Percentiles rank a stretch among this genome's conserved stretches.
These are phyloP conservation scores for Neogobius melanostomus DNA, from an alignment of 2,113 vertebrate species.

Conservation along the genomic window DNA sequence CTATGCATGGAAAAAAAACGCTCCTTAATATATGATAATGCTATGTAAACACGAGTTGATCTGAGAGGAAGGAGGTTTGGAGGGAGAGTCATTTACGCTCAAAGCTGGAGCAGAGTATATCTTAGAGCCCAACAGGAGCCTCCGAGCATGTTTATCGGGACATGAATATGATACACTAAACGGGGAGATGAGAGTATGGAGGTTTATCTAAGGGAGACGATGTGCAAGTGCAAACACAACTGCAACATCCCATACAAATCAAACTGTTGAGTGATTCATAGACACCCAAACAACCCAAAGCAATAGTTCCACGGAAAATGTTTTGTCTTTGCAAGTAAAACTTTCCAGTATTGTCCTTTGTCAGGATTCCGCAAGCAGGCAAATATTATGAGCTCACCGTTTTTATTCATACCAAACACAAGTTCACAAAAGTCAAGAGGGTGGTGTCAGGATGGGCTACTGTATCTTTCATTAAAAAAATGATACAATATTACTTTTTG, in stretches of 20 bases:
- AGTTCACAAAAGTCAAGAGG: too few species aligned
- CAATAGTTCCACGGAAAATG: neutral
- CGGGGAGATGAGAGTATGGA: constrained; percentile 46
- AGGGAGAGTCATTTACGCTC: constrained; percentile 50
- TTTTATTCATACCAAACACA: too few species aligned
- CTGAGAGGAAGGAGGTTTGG: constrained; percentile 55
- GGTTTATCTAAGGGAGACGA: neutral
- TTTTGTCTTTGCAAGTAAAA: neutral
- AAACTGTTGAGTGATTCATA: constrained; percentile 18
- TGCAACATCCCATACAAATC: neutral
- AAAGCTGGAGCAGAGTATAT: constrained; percentile 57
- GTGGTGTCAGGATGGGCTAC: too few species aligned
- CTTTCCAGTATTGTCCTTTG: too few species aligned
- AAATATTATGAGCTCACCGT: too few species aligned
- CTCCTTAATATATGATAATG: constrained; percentile 76
- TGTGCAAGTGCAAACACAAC: constrained; percentile 48
- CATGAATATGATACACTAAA: constrained; percentile 64
- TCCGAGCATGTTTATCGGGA: constrained; percentile 66
- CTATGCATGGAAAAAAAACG: constrained; percentile 66
- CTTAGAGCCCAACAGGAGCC: constrained; percentile 59
- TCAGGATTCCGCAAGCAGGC: too few species aligned
- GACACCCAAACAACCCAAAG: constrained; percentile 39
- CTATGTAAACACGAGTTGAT: constrained; percentile 76
- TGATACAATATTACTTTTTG: too few species aligned
- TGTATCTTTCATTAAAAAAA: too few species aligned